These are phyloP conservation scores for Cyrtodaria siliqua DNA, from an alignment of 2,888 invertebrate genomes.

Conservation along the genomic window DNA sequence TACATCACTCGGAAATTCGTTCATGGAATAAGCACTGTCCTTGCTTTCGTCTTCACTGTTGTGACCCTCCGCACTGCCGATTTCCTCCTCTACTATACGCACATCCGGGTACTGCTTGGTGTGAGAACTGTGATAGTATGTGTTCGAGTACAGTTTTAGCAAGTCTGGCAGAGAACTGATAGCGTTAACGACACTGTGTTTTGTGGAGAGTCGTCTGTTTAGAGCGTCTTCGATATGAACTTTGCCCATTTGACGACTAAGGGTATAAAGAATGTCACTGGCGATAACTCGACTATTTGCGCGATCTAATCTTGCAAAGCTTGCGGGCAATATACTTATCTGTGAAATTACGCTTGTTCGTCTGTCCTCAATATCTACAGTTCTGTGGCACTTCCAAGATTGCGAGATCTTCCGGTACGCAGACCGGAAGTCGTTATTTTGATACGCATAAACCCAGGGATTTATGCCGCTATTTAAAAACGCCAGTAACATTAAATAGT, in stretches of 20 bases:
- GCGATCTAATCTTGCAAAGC: conserved; percentile 49
- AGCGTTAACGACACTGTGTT: conserved; percentile 14
- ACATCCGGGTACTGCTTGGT: background rate
- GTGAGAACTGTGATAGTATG: background rate
- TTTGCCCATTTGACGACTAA: conserved; percentile 33
- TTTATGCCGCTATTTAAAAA: conserved; percentile 89
- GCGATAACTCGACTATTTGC: conserved; percentile 59
- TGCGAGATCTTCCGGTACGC: conserved; percentile 86
- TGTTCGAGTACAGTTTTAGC: conserved; percentile 32
- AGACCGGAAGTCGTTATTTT: conserved; percentile 89
- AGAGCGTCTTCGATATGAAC: conserved; percentile 29
- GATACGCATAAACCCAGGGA: conserved; percentile 90
- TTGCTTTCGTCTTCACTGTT: background rate
- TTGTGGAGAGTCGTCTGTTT: conserved; percentile 28
- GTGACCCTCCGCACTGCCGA: background rate
- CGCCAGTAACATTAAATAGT: conserved; percentile 88
- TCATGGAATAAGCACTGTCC: conserved; percentile 28
- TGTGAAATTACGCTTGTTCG: conserved; percentile 58
- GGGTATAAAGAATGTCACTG: conserved; percentile 43
- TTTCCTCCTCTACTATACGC: conserved; percentile 5
- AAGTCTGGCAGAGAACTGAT: conserved; percentile 45
- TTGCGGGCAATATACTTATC: conserved; percentile 38
- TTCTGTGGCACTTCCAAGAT: conserved; percentile 25
- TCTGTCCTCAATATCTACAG: conserved; percentile 13
- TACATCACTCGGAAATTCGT: too few relatives aligned